Evolutionary conservation across 2,113 vertebrate species (phyloP), one percentile per base, ranked within the genome.

Genomic region (Urocolius indicus): DNA sequence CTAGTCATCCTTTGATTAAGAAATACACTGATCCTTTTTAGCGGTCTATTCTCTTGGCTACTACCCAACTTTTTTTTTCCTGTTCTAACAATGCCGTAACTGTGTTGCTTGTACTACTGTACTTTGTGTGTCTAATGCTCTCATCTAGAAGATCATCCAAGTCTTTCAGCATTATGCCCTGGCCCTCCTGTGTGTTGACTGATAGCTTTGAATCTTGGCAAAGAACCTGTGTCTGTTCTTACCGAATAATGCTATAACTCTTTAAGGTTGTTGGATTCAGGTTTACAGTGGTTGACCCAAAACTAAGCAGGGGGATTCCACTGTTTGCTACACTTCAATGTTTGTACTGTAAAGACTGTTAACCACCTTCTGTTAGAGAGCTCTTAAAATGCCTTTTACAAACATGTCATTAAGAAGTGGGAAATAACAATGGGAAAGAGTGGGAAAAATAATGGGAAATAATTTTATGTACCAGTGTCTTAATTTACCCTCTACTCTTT

Each of bases 231-330:
- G 5, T 61, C 49, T 2, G 0, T 38, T 87, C 23, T 77, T 89
- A 36, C 5, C 2, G 43, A 87, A 10, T 36, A 76, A 13, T 0
- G 0, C 48, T 36, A 4, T 13, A 66, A 52, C 45, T 81, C 29
- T 80, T n/a, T 30, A 22, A 23, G 27, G 38, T 32, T 41, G 77
- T 48, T 84, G 14, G 24, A 43, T 89, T 87, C 11, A 32, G 5
- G 4, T 92, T 89, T 69, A 36, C 16, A 65, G 59, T 23, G 24
- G 87, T 69, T 87, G 55, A 57, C 34, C 20, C 8, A 48, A 32
- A 91, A 59, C 20, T 63, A 36, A 74, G 29, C 22, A 26, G 16
- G 13, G 76, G 18, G 45, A 52, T 61, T 86, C 24, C 20, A 59
- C 14, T 55, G 16, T 23, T 84, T 61, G 23, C 49, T 62, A 10